A percentile compares a stretch with the other conserved stretches of the same genome.
These are phyloP conservation scores for Poecilia gillii DNA, from an alignment of 2,797 vertebrate genomes.

Conservation along the genomic window DNA sequence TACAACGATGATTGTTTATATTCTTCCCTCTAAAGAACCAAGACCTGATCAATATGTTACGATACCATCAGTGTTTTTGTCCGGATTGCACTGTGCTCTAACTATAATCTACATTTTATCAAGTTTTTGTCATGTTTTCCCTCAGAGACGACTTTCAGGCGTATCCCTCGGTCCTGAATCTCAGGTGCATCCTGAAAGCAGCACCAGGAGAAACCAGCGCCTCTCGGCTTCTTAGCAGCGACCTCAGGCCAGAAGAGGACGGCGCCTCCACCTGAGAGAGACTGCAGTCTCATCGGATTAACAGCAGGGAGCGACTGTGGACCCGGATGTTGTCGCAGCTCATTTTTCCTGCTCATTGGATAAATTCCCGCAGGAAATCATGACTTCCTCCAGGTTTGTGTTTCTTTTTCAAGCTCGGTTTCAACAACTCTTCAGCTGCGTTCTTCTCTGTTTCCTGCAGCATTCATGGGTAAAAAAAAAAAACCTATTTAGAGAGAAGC, in stretches of 20 bases:
- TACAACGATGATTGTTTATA: neutral
- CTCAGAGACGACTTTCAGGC: neutral
- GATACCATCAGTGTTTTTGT: neutral
- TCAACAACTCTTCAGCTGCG: neutral
- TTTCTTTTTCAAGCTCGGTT: neutral
- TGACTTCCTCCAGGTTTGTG: neutral
- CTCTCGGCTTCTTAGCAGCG: neutral
- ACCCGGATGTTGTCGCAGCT: neutral
- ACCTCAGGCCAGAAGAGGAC: neutral
- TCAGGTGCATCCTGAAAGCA: neutral
- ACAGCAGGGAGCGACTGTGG: neutral
- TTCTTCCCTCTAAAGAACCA: neutral
- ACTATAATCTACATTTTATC: neutral
- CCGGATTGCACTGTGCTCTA: neutral
- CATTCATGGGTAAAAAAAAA: neutral
- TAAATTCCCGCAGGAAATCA: neutral
- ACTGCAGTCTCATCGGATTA: neutral
- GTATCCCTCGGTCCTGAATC: neutral
- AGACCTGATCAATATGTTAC: neutral
- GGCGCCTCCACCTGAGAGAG: neutral
- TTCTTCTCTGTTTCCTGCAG: neutral
- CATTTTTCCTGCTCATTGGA: neutral
- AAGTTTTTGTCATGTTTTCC: neutral
- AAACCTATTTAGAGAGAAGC: neutral
- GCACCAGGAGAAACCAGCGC: neutral